Percentiles rank a stretch among this genome's conserved stretches.
Evolutionary conservation across 2,797 vertebrate genomes (phyloP).

Genomic region (Acipenser ruthenus): DNA sequence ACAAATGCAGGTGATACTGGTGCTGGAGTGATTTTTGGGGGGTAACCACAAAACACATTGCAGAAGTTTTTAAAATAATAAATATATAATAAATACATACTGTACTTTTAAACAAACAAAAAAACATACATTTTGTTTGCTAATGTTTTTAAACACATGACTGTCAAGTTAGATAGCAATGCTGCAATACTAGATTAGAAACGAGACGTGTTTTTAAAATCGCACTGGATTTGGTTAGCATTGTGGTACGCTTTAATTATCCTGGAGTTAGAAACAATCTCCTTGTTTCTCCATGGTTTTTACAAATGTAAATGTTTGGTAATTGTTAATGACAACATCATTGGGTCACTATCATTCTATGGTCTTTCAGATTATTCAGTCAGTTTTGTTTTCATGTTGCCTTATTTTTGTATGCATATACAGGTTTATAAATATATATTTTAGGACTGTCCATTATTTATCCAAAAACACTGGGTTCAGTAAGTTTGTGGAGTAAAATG

Average conservation of each 20-base stretch:
- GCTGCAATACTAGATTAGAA: constrained; percentile 35
- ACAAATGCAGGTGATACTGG: not conserved
- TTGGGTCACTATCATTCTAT: not conserved
- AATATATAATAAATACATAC: constrained; percentile 11
- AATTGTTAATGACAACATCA: constrained; percentile 28
- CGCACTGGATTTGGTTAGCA: constrained; percentile 68
- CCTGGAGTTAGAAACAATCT: constrained; percentile 36
- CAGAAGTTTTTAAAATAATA: not conserved
- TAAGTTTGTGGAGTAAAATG: constrained; percentile 27
- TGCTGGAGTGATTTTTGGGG: constrained; percentile 4
- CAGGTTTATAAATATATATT: not conserved
- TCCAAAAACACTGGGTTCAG: constrained; percentile 27
- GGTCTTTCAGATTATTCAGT: not conserved
- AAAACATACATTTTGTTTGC: constrained; percentile 53
- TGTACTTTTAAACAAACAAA: constrained; percentile 66
- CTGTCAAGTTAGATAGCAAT: constrained; percentile 62
- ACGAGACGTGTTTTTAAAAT: constrained; percentile 54
- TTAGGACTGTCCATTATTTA: constrained; percentile 3
- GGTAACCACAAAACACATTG: constrained; percentile 7
- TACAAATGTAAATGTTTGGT: constrained; percentile 46
- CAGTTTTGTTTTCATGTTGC: not conserved
- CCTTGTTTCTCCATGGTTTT: constrained; percentile 25
- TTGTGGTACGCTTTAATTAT: constrained; percentile 52
- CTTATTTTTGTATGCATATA: constrained; percentile 1
- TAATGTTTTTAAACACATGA: constrained; percentile 23